A percentile compares a stretch with the other conserved stretches of the same genome.
phyloP scores from a whole-genome alignment of 2,797 vertebrate species.

The Helostoma temminkii region DNA sequence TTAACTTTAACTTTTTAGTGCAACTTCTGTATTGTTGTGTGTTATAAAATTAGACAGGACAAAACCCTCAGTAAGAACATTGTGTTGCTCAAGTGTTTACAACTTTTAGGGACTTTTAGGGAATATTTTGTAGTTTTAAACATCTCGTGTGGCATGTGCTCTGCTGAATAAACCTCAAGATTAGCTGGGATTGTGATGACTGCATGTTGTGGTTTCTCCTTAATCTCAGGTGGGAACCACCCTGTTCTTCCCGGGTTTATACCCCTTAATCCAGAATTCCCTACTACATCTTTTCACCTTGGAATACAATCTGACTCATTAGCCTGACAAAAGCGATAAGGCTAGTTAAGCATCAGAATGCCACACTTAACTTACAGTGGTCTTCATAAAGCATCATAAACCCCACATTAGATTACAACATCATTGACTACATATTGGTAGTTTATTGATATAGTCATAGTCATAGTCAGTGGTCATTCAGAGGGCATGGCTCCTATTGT shows the following conservation, averaged over 20 bases:
- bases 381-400: conserved; percentile 12
- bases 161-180: conserved; percentile 1
- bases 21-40: neutral
- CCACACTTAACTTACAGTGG: conserved; percentile 34
- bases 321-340: conserved; percentile 37
- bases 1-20: no score
- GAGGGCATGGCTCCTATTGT: no score
- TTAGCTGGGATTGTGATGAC: neutral
- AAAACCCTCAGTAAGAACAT: no score
- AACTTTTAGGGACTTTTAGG: no score
- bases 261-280: conserved; percentile 42
- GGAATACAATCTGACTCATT: conserved; percentile 60
- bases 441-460: no score
- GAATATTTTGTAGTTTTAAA: neutral
- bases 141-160: neutral
- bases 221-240: conserved; percentile 3
- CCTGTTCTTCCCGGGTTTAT: conserved; percentile 14
- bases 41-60: no score
- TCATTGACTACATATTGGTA: neutral
- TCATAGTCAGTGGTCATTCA: no score
- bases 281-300: conserved; percentile 40
- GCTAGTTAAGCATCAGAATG: conserved; percentile 40
- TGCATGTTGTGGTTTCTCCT: neutral
- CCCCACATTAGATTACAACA: neutral
- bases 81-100: no score